Conservation (phyloP, 2,888 invertebrate species). For the Netelia virgata region DNA sequence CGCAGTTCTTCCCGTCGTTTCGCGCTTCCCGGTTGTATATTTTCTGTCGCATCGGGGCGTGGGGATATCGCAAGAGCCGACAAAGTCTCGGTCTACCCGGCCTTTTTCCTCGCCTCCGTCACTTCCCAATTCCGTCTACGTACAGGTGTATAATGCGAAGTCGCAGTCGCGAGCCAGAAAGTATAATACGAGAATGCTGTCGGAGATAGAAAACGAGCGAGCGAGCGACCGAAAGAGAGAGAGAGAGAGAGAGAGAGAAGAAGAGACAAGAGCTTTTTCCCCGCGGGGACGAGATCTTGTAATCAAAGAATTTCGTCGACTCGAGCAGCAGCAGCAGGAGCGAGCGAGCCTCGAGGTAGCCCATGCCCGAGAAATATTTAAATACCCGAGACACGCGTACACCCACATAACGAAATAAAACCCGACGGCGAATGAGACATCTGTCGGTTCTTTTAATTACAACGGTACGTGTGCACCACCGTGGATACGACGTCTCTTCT, state of each 20-base stretch:
- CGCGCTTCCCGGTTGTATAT: conserved; percentile 27
- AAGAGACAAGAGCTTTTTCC: conserved; percentile 69
- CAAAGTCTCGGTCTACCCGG: neutral
- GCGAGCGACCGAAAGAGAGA: conserved; percentile 41
- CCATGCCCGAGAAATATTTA: conserved; percentile 79
- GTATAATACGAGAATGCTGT: conserved; percentile 36
- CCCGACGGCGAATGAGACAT: conserved; percentile 82
- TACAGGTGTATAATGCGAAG: conserved; percentile 65
- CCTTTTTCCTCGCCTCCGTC: conserved; percentile 46
- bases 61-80: neutral
- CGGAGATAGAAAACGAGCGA: conserved; percentile 17
- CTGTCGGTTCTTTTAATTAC: conserved; percentile 85
- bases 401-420: conserved; percentile 84
- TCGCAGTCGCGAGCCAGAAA: conserved; percentile 19
- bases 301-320: conserved; percentile 82
- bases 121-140: conserved; percentile 69
- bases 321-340: conserved; percentile 58
- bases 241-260: conserved; percentile 31
- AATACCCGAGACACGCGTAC: conserved; percentile 81
- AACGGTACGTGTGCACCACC: conserved; percentile 80
- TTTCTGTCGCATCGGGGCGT: neutral
- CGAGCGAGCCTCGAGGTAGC: conserved; percentile 44
- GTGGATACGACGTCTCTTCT: conserved; percentile 25
- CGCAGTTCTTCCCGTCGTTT: conserved; percentile 25
- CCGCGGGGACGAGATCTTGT: conserved; percentile 75